Evolutionary conservation across 2,113 vertebrate genomes (phyloP).

Genomic region (Chloroceryle aenea): DNA sequence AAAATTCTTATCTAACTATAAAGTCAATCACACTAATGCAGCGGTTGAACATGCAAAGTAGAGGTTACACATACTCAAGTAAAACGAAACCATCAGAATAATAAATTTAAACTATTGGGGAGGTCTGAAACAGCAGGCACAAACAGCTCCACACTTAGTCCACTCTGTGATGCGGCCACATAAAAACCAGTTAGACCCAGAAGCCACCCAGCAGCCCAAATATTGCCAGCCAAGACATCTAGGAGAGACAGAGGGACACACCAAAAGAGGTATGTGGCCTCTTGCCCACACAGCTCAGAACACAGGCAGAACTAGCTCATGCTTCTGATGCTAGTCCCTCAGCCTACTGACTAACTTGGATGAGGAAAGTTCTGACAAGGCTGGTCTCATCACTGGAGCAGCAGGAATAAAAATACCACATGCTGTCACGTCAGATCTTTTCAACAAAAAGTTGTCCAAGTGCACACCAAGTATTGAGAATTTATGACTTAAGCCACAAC

Average conservation of each 20-base stretch:
- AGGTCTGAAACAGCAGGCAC: background rate
- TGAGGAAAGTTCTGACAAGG: background rate
- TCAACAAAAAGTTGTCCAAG: background rate
- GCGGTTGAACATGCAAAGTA: background rate
- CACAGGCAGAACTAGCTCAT: background rate
- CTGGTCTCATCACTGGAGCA: background rate
- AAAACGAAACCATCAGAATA: background rate
- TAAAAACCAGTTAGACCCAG: background rate
- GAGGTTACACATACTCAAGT: background rate
- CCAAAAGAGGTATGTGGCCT: background rate
- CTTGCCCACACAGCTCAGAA: background rate
- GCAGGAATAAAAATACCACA: background rate
- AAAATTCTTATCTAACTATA: background rate
- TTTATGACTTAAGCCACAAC: background rate
- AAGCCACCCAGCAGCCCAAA: background rate
- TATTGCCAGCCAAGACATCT: background rate
- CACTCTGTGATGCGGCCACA: background rate
- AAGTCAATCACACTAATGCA: background rate
- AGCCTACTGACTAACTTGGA: background rate
- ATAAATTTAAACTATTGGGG: rapidly evolving
- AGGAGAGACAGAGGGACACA: background rate
- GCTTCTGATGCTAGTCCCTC: background rate
- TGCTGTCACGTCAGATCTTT: background rate
- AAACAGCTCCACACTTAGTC: background rate
- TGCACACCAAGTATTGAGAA: background rate